Base-by-base conservation (phyloP, 2,113 vertebrate species). In the Pollimyrus isidori region DNA sequence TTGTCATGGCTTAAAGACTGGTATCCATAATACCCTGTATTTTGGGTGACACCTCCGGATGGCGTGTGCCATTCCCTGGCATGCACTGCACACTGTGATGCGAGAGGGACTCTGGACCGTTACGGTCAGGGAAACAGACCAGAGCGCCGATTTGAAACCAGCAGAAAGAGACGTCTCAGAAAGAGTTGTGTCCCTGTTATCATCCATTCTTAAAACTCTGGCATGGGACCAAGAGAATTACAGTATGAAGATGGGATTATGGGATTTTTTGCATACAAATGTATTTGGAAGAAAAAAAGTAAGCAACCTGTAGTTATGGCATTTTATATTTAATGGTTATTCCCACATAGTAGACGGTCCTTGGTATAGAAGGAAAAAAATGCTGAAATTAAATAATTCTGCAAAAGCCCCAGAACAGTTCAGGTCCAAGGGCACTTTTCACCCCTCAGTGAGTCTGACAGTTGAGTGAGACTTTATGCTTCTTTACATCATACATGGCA, bases 261-360 rank as follows among this genome's bases (percentile, higher is more conserved):
- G 50, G 73, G 76, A 80, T 42, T 42, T 42, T 17, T 80, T 35
- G 35, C 73, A 39, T 89, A 89, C 88, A 53, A 82, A 89, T 88
- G 88, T 19, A 80, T 85, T 62, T 58, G n/a, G 52, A 82, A 42
- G 52, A 85, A 84, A 35, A 39, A 80, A 39, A 53, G 65, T 30
- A 88, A 53, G 23, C n/a, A 69, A 86, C 58, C 48, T 87, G 30
- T 89, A 49, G 52, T 86, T 89, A 89, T 4, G 39, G 46, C 80
- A 42, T 84, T 84, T 89, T 89, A 89, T 58, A 80, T 80, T 85
- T 80, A 26, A 46, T 48, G 58, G 11, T 84, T 23, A 89, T 85
- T 89, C 35, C 88, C 69, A 85, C 88, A 89, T 89, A 39, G 48
- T 83, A 52, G 62, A 30, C 13, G 11, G 49, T 84, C 50, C 76